Base-by-base conservation (phyloP, 2,888 invertebrate species). In the Stratiomys singularior region DNA sequence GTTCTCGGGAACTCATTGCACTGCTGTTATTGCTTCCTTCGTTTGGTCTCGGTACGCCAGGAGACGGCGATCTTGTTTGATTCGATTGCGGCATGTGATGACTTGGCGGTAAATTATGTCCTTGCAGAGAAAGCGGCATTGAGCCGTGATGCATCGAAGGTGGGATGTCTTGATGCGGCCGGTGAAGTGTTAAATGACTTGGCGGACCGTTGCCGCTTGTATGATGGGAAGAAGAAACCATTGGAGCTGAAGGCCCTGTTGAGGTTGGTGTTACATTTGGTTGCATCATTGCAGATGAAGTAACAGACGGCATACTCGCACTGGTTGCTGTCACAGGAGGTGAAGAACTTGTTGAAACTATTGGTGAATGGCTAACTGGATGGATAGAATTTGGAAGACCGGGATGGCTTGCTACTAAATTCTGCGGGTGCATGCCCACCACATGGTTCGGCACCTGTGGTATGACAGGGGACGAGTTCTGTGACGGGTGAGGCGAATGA, bases 281-380 rank as follows among this genome's bases (percentile, higher is more conserved):
- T 11, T 89, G 87, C 79, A 89, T 86, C 76, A 89, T 89, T 58
- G 84, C 81, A 72, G 89, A 89, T 71, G 88, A 88, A 78, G 90
- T 88, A 21, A 82, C 81, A 63, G 81, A 79, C 74, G 80, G 80
- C 56, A 78, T 47, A 27, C 60, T 78, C 15, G 81, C 71, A 74
- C 78, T 80, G 76, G 82, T 76, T 77, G 81, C 71, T 23, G 37
- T 77, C n/a, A 60, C 76, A 71, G 81, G 77, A 80, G 82, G 80
- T 79, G 85, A 80, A 81, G 85, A 77, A 79, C 81, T 76, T 79
- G 81, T 72, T 81, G 86, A 76, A 81, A 84, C 78, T 27, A 81
- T 69, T 80, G 80, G 66, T 21, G 77, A 66, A 63, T 69, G 71
- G 71, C 71, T 79, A 74, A 80, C 9, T 69, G 80, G 80, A 52